phyloP scores from a whole-genome alignment of 2,797 vertebrate species.

The Eulemur mongoz region DNA sequence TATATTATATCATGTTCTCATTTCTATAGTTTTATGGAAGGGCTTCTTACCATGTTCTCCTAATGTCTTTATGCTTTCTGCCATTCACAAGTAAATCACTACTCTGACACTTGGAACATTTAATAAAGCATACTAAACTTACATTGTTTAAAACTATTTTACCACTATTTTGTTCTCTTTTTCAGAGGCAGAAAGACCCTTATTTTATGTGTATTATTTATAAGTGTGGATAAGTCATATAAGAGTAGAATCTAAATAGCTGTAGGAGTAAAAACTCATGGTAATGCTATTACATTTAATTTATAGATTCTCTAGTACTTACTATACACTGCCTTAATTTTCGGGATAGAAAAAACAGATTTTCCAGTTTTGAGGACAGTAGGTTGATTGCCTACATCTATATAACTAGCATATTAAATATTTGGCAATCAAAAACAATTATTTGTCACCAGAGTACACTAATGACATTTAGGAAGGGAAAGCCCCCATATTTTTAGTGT shows the following conservation, averaged over 20 bases:
- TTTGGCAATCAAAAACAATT: background rate
- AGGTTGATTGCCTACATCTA: background rate
- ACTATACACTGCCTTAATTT: background rate
- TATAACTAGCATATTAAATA: conserved; percentile 15
- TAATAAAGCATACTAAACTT: background rate
- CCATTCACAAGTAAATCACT: background rate
- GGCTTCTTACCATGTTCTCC: background rate
- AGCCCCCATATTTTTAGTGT: background rate
- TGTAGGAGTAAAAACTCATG: background rate
- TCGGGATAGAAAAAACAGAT: background rate
- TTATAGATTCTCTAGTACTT: background rate
- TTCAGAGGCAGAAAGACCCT: conserved; percentile 8
- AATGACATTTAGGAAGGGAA: background rate
- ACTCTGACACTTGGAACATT: background rate
- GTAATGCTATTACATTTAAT: conserved; percentile 13
- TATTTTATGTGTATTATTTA: conserved; percentile 9
- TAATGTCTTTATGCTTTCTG: background rate
- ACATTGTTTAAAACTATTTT: background rate
- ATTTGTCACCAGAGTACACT: conserved; percentile 2
- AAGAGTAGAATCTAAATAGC: background rate
- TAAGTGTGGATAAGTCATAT: background rate
- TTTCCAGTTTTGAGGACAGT: conserved; percentile 8
- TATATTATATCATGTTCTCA: background rate
- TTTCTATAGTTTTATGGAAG: background rate
- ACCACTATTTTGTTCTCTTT: background rate